These are phyloP conservation scores for Amniataba percoides DNA, from an alignment of 2,797 vertebrate species.

Conservation along the genomic window DNA sequence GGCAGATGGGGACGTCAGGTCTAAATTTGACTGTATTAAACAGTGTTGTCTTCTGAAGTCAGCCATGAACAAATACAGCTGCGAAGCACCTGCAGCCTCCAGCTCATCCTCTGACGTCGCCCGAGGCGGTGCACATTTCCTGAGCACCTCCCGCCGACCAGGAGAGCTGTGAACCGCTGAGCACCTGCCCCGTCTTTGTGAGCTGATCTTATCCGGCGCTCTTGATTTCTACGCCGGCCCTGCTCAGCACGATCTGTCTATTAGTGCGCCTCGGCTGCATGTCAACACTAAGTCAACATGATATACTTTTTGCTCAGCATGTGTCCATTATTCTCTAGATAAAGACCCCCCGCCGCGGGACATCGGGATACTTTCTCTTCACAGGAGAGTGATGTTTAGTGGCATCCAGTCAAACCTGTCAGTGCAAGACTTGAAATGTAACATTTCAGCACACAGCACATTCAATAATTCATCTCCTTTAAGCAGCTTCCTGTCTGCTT, in stretches of 20 bases:
- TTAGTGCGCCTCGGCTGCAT: neutral
- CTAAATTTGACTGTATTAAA: neutral
- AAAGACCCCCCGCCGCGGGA: neutral
- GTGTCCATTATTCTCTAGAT: constrained; percentile 4
- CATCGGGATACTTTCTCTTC: neutral
- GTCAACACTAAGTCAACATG: neutral
- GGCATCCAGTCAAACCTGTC: neutral
- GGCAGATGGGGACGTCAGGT: neutral
- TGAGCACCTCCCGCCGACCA: neutral
- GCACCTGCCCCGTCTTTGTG: neutral
- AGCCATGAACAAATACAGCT: constrained; percentile 11
- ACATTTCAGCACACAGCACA: neutral
- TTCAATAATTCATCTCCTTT: constrained; percentile 20
- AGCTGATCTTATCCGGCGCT: constrained; percentile 5
- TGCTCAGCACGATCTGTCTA: neutral
- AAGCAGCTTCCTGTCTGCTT: neutral
- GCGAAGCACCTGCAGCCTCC: constrained; percentile 15
- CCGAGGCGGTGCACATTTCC: neutral
- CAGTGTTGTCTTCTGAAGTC: neutral
- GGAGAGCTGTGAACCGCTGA: neutral
- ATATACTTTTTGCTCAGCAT: neutral
- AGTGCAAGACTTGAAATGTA: neutral
- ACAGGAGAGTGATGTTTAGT: neutral
- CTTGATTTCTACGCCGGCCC: neutral
- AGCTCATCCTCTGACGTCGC: constrained; percentile 9